Evolutionary conservation across 2,113 vertebrate species (phyloP).

Genomic region (Tyrannus savana): DNA sequence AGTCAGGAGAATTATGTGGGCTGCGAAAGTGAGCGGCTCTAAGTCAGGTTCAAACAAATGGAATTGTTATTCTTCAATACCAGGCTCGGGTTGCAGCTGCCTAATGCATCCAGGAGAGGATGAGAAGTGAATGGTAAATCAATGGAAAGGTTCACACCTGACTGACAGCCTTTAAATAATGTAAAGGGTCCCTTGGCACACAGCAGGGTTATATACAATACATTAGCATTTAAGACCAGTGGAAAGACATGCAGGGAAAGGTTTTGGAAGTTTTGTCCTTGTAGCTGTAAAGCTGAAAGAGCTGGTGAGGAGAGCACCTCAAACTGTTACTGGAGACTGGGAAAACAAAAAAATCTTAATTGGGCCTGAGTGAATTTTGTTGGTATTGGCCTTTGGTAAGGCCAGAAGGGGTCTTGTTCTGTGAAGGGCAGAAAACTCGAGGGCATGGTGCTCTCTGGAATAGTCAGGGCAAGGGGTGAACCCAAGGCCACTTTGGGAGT

Average conservation of each 20-base stretch:
- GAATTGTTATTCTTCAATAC: conserved; percentile 37
- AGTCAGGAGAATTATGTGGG: conserved; percentile 27
- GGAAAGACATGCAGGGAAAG: background rate
- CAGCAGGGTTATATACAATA: conserved; percentile 3
- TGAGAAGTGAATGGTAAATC: conserved; percentile 52
- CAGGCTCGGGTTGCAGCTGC: background rate
- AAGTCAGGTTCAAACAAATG: conserved; percentile 20
- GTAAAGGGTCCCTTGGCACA: conserved; percentile 3
- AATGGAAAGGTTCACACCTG: conserved; percentile 53
- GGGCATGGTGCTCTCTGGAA: background rate
- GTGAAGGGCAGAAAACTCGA: background rate
- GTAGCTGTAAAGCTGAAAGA: background rate
- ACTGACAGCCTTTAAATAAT: conserved; percentile 50
- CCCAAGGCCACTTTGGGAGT: background rate
- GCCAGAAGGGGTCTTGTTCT: background rate
- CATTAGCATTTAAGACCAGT: conserved; percentile 4
- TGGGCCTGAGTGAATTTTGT: background rate
- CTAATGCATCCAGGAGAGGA: conserved; percentile 38
- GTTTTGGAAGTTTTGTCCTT: background rate
- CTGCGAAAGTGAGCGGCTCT: background rate
- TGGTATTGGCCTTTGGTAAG: background rate
- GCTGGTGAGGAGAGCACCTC: background rate
- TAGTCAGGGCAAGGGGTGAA: background rate
- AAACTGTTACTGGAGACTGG: background rate
- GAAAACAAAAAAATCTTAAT: background rate